Evolutionary conservation across 2,888 invertebrate species (phyloP).

Genomic region (Panzeria rudis): DNA sequence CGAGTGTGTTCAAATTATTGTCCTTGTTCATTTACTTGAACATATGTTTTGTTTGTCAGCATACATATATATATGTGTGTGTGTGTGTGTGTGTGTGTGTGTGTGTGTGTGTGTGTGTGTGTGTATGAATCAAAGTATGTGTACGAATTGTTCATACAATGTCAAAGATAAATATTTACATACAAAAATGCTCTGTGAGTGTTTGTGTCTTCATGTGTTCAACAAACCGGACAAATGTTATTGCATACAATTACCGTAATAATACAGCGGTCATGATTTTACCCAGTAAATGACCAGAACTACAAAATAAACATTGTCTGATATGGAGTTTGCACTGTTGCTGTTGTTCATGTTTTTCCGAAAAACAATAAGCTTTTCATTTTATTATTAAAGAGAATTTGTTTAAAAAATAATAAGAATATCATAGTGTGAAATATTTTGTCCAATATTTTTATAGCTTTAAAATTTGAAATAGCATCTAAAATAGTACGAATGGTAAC

Average conservation of each 20-base stretch:
- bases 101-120: neutral
- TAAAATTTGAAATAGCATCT: no score
- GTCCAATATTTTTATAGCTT: neutral
- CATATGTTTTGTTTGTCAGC: conserved; percentile 70
- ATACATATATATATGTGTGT: neutral
- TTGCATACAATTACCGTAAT: conserved; percentile 72
- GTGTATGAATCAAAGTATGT: neutral
- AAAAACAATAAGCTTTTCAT: conserved; percentile 13
- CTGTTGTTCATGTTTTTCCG: conserved; percentile 8
- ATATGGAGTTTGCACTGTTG: conserved; percentile 26
- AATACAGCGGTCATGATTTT: conserved; percentile 66
- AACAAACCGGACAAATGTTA: conserved; percentile 71
- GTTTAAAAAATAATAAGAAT: neutral
- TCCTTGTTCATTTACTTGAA: conserved; percentile 71
- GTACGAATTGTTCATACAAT: conserved; percentile 35
- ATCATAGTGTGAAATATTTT: neutral
- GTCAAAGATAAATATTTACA: conserved; percentile 67
- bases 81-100: neutral
- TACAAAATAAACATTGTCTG: conserved; percentile 61
- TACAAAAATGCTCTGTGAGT: conserved; percentile 1
- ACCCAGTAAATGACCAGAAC: conserved; percentile 66
- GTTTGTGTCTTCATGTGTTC: conserved; percentile 38
- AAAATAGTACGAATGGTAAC: no score
- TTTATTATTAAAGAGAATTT: conserved; percentile 12
- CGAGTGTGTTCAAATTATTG: conserved; percentile 62